A percentile compares a stretch with the other conserved stretches of the same genome.
Conservation (phyloP, 2,888 invertebrate species). For the Morpho helenor region DNA sequence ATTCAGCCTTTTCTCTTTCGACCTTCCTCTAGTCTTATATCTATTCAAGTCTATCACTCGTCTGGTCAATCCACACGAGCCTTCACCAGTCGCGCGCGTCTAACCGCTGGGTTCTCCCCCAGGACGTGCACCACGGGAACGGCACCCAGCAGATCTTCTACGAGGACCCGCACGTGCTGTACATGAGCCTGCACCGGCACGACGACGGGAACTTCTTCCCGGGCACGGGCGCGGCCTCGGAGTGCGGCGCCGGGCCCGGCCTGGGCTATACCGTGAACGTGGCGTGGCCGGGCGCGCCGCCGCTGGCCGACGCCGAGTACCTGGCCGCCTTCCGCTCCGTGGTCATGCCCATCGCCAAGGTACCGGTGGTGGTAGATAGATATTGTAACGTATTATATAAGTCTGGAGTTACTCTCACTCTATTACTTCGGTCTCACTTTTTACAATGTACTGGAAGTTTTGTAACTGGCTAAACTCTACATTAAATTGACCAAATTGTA, state of each 20-base stretch:
- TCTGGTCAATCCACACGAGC: no score
- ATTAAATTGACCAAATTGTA: no score
- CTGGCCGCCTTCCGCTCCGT: slow-evolving; percentile 97
- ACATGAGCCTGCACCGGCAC: slow-evolving; percentile 98
- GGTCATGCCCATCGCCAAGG: slow-evolving; percentile 96
- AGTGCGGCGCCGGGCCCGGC: slow-evolving; percentile 94
- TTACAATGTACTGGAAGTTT: no score
- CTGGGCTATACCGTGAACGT: slow-evolving; percentile 97
- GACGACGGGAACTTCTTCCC: slow-evolving; percentile 99
- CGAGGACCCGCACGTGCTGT: slow-evolving; percentile 95
- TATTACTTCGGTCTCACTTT: no score
- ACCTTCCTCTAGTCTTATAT: no score
- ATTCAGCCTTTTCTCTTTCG: neutral
- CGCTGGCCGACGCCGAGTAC: slow-evolving; percentile 97
- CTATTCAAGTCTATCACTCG: no score
- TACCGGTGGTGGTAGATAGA: no score
- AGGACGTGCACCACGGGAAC: slow-evolving; percentile 99
- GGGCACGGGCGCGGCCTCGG: slow-evolving; percentile 97
- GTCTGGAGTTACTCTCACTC: no score
- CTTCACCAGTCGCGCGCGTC: no score
- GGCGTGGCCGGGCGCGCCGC: slow-evolving; percentile 94
- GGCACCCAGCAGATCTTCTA: slow-evolving; percentile 99
- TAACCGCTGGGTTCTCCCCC: slow-evolving; percentile 3
- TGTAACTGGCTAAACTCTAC: no score
- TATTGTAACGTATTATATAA: no score